Evolutionary conservation across 1,140 invertebrate species (phyloP).

Genomic region (Hydropsyche tenuis): DNA sequence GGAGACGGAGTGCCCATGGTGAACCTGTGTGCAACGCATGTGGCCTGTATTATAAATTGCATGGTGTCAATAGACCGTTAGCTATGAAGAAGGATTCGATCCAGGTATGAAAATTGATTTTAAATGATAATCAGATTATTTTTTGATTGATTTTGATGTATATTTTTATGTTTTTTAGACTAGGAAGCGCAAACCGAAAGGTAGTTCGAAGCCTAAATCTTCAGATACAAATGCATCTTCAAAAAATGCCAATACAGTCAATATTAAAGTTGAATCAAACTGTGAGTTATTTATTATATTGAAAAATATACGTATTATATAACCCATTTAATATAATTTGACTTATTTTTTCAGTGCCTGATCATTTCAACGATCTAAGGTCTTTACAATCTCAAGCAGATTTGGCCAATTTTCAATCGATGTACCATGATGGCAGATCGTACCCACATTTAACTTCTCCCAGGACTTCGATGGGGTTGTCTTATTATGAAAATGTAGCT

Average conservation of each 20-base stretch:
- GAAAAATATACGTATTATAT: too few species aligned
- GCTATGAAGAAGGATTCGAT: conserved; percentile 98
- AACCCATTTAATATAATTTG: background rate
- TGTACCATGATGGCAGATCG: background rate
- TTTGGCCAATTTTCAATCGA: background rate
- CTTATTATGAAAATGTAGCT: background rate
- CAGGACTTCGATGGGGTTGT: background rate
- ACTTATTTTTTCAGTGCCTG: conserved; percentile 17
- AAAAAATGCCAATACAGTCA: background rate
- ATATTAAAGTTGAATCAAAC: conserved; percentile 42
- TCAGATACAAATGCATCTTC: conserved; percentile 50
- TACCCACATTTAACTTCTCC: conserved; percentile 28
- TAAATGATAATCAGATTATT: conserved; percentile 1
- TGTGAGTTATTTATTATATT: conserved; percentile 51
- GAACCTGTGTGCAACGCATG: conserved; percentile 95
- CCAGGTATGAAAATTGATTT: conserved; percentile 62
- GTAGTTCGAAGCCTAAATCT: conserved; percentile 60
- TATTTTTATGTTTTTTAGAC: conserved; percentile 68
- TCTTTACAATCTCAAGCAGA: conserved; percentile 38
- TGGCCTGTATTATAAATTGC: conserved; percentile 91
- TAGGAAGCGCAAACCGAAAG: conserved; percentile 89
- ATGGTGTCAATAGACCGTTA: conserved; percentile 83
- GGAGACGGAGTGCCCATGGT: conserved; percentile 85
- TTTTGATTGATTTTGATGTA: conserved; percentile 15
- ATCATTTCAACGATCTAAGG: conserved; percentile 30